Base-by-base conservation (phyloP, 2,888 invertebrate species). In the Iselma pallidipennis region DNA sequence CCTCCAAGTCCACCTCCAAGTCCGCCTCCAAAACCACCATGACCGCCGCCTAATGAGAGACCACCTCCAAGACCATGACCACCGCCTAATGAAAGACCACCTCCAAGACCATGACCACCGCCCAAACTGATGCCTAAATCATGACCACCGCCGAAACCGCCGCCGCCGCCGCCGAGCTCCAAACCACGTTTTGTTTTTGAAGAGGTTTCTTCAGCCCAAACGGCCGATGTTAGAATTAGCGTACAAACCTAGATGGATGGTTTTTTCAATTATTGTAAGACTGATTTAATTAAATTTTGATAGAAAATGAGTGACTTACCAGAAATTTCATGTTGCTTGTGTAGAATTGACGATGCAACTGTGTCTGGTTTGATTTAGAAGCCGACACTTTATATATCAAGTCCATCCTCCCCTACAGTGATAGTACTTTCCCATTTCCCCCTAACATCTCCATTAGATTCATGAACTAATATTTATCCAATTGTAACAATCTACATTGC, bases 381-480 rank as follows among this genome's bases (percentile, higher is more conserved):
- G 68, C 66, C 65, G 66, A 55, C 57, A 55, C 60, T 68, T 69
- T 75, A 70, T 75, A 75, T 75, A 75, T 45, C 64, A 50, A 64
- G 61, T 59, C 65, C 67, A 71, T 70, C 72, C 71, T 74, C 74
- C 74, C 74, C 74, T 71, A 61, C 63, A 63, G 74, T 71, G 74
- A 74, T 72, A 71, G 74, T 73, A 72, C 74, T 74, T 74, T 74
- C 73, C 63, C 67, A 70, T 69, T 71, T 71, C 71, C 71, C 68
- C 70, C 67, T 66, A 66, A 66, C 66, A 62, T 57, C 61, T 55
- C 57, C 49, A 48, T 23, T 33, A 42, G 31, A 45, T 23, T 45
- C 45, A 31, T 58, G 55, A 54, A 56, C 33, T n/a, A 50, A 55
- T 51, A 54, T 58, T 55, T 62, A 55, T 55, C 54, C 56, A 63